Base-by-base conservation (phyloP, 1,140 invertebrate species). In the Lordiphosa collinella region DNA sequence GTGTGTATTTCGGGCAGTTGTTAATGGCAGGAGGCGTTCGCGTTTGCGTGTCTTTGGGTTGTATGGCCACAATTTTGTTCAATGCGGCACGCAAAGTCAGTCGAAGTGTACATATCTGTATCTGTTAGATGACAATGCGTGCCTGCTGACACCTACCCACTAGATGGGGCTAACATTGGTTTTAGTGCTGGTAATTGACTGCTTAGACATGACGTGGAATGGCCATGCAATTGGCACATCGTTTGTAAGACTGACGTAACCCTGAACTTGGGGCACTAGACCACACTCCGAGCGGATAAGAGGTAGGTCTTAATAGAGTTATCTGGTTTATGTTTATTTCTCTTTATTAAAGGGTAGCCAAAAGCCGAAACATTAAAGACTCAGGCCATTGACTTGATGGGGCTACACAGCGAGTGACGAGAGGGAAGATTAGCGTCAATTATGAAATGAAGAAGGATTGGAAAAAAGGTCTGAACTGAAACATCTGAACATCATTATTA, bases 61-160 rank as follows among this genome's bases (percentile, higher is more conserved):
- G 75, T 80, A 53, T 54, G 38, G 55, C 38, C 50, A 52, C 55
- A 43, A 60, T 65, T 69, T 56, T 38, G 48, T 66, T 31, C 11
- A 41, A 11, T 32, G 51, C 48, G 46, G 52, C 76, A 82, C 76
- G 76, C 76, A 80, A 82, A n/a, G 25, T 16, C 43, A 50, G 37
- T 38, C 38, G 32, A 44, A 58, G 50, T 25, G 22, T 25, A n/a
- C n/a, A n/a, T n/a, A 25, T 25, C 22, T 25, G 22, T 68, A 68
- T 68, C 64, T 68, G 64, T 67, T 82, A 82, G 79, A 80, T 80
- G 74, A 80, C 66, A 80, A 79, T 78, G 68, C 74, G 68, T 78
- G 74, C 76, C 62, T 63, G 76, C 71, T 66, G 66, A 80, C 76
- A 80, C 76, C 76, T 80, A 60, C 41, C 34, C 36, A 16, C 51